Conservation (phyloP, 2,113 vertebrate genomes). For the Cinclus mexicanus region DNA sequence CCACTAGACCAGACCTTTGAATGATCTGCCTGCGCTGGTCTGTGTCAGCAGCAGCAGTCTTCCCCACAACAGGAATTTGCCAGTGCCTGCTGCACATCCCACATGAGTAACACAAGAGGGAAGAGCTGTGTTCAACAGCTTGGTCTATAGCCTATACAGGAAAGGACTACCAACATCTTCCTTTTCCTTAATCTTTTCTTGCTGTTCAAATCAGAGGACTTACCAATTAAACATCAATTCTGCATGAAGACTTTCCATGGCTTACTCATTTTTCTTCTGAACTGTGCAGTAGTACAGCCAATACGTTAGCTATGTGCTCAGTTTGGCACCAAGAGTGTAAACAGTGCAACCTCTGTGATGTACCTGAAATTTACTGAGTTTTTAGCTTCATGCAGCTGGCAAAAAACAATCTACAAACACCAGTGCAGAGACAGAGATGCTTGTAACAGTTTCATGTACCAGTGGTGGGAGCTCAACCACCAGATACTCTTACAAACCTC, state of each 20-base stretch:
- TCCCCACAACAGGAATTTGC: background rate
- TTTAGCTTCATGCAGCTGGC: background rate
- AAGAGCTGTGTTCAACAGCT: background rate
- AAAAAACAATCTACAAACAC: background rate
- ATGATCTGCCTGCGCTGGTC: background rate
- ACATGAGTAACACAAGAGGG: background rate
- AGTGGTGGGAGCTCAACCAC: background rate
- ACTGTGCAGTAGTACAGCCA: background rate
- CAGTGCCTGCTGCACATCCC: background rate
- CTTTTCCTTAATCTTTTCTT: background rate
- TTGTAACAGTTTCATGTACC: accelerated
- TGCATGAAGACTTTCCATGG: background rate
- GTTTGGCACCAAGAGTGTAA: background rate
- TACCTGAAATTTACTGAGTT: background rate
- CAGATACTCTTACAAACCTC: background rate
- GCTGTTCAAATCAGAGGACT: background rate
- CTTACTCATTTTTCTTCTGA: background rate
- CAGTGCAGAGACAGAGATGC: background rate
- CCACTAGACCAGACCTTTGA: background rate
- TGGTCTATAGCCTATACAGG: background rate
- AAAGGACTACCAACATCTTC: background rate
- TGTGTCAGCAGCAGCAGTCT: background rate
- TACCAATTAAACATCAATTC: background rate
- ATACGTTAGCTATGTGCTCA: background rate
- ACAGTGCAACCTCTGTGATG: background rate